Evolutionary conservation across 2,888 invertebrate genomes (phyloP).

Genomic region (Ophioninae sp.): DNA sequence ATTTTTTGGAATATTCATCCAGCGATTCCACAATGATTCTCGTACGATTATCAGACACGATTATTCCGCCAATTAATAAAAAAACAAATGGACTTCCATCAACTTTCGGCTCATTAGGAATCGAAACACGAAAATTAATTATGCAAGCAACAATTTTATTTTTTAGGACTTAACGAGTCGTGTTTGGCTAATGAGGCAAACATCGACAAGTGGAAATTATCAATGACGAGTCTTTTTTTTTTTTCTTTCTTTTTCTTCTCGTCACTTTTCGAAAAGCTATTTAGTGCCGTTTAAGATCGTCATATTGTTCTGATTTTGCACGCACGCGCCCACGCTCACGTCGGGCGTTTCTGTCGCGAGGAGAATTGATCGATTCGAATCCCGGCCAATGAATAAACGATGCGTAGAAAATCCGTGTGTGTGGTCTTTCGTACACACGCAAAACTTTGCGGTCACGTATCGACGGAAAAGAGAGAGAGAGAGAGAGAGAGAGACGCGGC

Average conservation of each 20-base stretch:
- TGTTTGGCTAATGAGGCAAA: conserved; percentile 30
- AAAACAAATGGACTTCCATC: no score
- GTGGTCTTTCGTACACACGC: conserved; percentile 17
- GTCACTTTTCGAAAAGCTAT: conserved; percentile 6
- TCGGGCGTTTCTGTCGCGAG: conserved; percentile 18
- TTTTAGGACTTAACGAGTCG: neutral
- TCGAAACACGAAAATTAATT: no score
- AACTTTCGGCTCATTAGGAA: no score
- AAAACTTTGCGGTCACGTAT: conserved; percentile 30
- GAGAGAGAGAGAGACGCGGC: conserved; percentile 12
- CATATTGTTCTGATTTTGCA: conserved; percentile 43
- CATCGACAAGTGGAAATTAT: neutral
- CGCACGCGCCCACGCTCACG: conserved; percentile 31
- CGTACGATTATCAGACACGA: no score
- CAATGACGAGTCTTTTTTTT: neutral
- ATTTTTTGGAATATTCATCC: no score
- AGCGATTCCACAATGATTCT: no score
- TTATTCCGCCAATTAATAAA: no score
- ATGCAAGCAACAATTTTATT: no score
- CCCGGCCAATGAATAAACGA: conserved; percentile 36
- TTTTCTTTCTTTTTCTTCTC: neutral
- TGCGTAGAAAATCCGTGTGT: conserved; percentile 45
- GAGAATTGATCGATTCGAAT: conserved; percentile 54
- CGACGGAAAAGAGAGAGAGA: conserved; percentile 3
- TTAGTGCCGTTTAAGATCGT: conserved; percentile 15